These are phyloP conservation scores for Chionomys nivalis DNA, from an alignment of 2,113 vertebrate species.

Conservation along the genomic window DNA sequence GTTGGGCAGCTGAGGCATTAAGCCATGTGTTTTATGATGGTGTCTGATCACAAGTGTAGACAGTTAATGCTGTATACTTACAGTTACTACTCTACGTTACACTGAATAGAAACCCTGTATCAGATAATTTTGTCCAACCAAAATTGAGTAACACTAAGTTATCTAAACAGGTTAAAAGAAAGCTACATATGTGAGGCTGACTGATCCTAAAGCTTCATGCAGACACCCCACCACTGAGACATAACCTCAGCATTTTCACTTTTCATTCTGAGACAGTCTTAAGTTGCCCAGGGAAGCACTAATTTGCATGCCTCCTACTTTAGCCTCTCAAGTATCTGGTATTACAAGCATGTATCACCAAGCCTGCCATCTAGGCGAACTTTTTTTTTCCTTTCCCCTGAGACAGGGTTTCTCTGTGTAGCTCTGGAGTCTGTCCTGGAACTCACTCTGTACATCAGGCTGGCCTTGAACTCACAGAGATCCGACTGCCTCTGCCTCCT, in stretches of 20 bases:
- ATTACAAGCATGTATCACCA: background rate
- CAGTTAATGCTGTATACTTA: background rate
- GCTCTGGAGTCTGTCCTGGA: no score
- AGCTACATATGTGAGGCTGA: background rate
- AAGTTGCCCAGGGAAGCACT: no score
- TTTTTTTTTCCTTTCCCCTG: background rate
- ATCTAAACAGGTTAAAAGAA: background rate
- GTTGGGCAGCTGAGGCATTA: background rate
- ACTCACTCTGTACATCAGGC: no score
- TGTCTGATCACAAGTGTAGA: background rate
- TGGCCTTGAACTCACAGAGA: no score
- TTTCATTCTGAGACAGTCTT: background rate
- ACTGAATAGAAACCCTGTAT: background rate
- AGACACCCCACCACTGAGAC: background rate
- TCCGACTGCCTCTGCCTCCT: no score
- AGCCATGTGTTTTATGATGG: background rate
- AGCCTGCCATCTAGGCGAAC: background rate
- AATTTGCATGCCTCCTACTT: background rate
- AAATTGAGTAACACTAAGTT: background rate
- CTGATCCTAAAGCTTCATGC: background rate
- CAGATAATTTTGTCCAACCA: background rate
- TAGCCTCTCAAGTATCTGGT: background rate
- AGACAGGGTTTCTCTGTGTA: no score
- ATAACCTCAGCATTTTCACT: background rate
- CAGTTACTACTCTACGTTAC: background rate